These are phyloP conservation scores for Myrmophylax atrothorax DNA, from an alignment of 2,113 vertebrate genomes.

Conservation along the genomic window DNA sequence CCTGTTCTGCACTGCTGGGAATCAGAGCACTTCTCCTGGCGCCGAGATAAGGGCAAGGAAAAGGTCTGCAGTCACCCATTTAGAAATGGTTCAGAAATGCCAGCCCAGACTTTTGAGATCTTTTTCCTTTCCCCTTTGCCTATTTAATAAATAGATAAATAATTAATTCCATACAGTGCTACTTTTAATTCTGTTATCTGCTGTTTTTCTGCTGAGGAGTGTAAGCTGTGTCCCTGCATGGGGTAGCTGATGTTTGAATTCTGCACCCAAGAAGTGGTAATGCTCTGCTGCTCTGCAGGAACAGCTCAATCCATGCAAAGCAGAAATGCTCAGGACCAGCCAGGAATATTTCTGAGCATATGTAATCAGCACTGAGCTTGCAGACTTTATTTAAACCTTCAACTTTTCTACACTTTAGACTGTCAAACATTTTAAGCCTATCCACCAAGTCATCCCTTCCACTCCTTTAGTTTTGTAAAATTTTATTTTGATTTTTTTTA, in stretches of 20 bases:
- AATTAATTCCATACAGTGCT: background rate
- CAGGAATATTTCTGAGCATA: background rate
- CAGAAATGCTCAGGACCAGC: background rate
- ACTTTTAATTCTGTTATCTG: background rate
- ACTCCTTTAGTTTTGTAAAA: slow-evolving; percentile 20
- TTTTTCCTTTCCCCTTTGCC: background rate
- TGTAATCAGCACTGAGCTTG: background rate
- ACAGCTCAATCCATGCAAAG: background rate
- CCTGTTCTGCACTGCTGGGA: background rate
- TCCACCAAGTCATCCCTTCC: background rate
- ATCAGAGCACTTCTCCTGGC: background rate
- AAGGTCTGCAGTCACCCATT: background rate
- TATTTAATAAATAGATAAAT: background rate
- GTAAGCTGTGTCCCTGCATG: background rate
- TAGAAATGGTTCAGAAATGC: background rate
- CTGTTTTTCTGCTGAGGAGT: background rate
- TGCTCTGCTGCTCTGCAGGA: background rate
- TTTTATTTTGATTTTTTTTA: background rate
- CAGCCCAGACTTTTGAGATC: background rate
- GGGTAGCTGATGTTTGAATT: background rate
- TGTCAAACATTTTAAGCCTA: slow-evolving; percentile 42
- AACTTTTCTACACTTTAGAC: slow-evolving; percentile 12
- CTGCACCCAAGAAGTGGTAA: background rate
- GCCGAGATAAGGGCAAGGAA: accelerated
- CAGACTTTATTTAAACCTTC: slow-evolving; percentile 51